Evolutionary conservation across 37 sponge, comb jelly and placozoan genomes (phyloP).

Genomic region (Aplysina aerophoba): DNA sequence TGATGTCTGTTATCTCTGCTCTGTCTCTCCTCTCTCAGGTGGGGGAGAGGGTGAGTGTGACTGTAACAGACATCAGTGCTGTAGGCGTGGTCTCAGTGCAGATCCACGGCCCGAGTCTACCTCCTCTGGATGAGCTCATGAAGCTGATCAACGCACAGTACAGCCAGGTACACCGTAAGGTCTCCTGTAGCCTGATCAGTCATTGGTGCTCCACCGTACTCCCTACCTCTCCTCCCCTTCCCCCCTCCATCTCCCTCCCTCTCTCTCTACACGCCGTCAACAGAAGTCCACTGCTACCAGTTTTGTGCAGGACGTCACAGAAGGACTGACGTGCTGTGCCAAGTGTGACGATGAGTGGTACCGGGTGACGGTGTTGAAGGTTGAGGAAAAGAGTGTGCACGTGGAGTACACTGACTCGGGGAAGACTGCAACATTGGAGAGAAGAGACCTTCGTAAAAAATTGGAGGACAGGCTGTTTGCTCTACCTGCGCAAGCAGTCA

Average conservation of each 20-base stretch:
- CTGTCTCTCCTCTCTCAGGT: neutral
- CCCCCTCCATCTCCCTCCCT: neutral
- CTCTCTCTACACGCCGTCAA: too few relatives aligned
- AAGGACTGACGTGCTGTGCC: conserved; percentile 41
- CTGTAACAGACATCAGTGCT: conserved; percentile 50
- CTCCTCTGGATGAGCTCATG: conserved; percentile 52
- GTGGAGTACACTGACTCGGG: conserved; percentile 30
- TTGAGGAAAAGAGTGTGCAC: neutral
- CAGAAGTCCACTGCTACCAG: conserved; percentile 39
- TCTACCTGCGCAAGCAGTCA: conserved; percentile 17
- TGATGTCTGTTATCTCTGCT: too few relatives aligned
- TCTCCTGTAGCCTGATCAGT: too few relatives aligned
- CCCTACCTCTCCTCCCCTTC: neutral
- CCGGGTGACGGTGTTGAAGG: conserved; percentile 35
- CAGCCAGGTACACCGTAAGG: conserved; percentile 13
- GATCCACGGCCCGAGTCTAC: conserved; percentile 57
- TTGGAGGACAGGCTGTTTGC: neutral
- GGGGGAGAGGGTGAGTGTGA: conserved; percentile 46
- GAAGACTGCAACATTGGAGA: conserved; percentile 9
- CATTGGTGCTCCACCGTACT: neutral
- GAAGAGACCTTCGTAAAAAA: conserved; percentile 1
- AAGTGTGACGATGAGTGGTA: conserved; percentile 51
- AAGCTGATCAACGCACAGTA: conserved; percentile 47
- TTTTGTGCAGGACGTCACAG: neutral
- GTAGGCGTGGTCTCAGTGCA: conserved; percentile 63